phyloP scores from a whole-genome alignment of 92 coral and sea anemone species.

The Porites cylindrica region DNA sequence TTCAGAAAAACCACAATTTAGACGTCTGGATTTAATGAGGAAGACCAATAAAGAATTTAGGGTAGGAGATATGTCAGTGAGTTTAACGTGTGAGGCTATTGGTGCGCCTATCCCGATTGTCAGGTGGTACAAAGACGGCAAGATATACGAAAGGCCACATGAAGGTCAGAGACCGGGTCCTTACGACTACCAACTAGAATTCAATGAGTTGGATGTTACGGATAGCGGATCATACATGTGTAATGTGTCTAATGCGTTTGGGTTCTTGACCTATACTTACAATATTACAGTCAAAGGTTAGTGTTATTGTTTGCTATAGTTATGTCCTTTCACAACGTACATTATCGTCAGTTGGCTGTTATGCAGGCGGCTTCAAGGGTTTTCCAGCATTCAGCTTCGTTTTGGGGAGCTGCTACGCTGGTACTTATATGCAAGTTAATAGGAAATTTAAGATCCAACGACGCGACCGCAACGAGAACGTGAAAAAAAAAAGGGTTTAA shows the following conservation, averaged over 20 bases:
- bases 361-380: no score
- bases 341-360: no score
- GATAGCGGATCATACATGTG: slow-evolving; percentile 84
- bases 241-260: slow-evolving; percentile 81
- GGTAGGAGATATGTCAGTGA: slow-evolving; percentile 42
- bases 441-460: no score
- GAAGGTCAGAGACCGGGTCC: slow-evolving; percentile 25
- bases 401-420: no score
- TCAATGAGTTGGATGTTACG: slow-evolving; percentile 52
- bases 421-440: no score
- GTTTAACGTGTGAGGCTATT: slow-evolving; percentile 53
- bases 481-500: no score
- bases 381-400: no score
- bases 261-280: slow-evolving; percentile 74
- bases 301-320: neutral
- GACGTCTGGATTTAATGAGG: slow-evolving; percentile 28
- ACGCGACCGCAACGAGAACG: no score
- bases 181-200: slow-evolving; percentile 47
- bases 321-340: no score
- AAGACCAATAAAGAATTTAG: neutral
- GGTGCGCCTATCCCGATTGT: slow-evolving; percentile 58
- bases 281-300: slow-evolving; percentile 78
- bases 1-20: slow-evolving; percentile 53
- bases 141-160: neutral
- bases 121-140: slow-evolving; percentile 54